Evolutionary conservation across 2,888 invertebrate species (phyloP).

Genomic region (Chrysopilus asiliformis): DNA sequence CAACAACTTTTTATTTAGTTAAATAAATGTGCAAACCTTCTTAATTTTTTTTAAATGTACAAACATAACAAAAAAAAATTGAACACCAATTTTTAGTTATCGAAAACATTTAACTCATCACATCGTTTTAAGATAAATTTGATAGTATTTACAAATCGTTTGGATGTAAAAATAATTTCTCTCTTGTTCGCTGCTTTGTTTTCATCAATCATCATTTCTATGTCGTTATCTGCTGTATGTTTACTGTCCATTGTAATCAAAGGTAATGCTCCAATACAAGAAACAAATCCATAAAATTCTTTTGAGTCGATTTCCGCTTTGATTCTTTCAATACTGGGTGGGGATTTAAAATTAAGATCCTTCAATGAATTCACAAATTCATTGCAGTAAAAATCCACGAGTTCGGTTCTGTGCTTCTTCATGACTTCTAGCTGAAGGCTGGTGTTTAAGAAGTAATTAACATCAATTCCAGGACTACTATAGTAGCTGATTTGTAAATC

Average conservation of each 20-base stretch:
- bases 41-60: too few species aligned
- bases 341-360: slow-evolving; percentile 18
- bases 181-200: slow-evolving; percentile 21
- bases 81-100: too few species aligned
- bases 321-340: background rate
- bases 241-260: background rate
- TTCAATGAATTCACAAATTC: slow-evolving; percentile 18
- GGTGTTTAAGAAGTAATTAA: slow-evolving; percentile 17
- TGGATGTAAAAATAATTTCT: slow-evolving; percentile 28
- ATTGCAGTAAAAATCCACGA: slow-evolving; percentile 12
- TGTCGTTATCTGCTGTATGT: background rate
- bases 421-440: slow-evolving; percentile 14
- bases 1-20: too few species aligned
- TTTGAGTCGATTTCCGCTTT: background rate
- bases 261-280: background rate
- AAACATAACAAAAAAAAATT: too few species aligned
- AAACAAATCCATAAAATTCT: background rate
- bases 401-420: slow-evolving; percentile 11
- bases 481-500: slow-evolving; percentile 33
- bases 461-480: slow-evolving; percentile 19
- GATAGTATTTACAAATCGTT: background rate
- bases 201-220: slow-evolving; percentile 9
- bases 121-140: slow-evolving; percentile 1
- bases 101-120: background rate
- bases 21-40: too few species aligned